These are phyloP conservation scores for Propithecus perrieri DNA, from an alignment of 2,797 vertebrate genomes.

Conservation along the genomic window DNA sequence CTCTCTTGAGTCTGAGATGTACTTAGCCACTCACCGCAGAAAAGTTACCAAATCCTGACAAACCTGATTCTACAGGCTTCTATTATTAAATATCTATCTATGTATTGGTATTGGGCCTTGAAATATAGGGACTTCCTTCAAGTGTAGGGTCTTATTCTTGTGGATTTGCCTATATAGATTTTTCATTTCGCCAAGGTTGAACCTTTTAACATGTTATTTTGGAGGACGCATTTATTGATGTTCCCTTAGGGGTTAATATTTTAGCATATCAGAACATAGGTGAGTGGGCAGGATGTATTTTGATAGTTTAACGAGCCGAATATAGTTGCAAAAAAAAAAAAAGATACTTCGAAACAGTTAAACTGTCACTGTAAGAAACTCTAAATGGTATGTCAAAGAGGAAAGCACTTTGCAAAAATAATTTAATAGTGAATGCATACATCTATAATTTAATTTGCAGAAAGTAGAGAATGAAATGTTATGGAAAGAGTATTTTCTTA, in stretches of 20 bases:
- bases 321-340: not conserved
- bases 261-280: not conserved
- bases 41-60: not conserved
- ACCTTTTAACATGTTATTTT: not conserved
- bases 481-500: not conserved
- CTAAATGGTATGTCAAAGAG: not conserved
- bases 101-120: not conserved
- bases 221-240: not conserved
- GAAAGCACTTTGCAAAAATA: slow-evolving; percentile 3
- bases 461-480: not conserved
- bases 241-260: not conserved
- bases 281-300: not conserved
- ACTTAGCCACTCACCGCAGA: not conserved
- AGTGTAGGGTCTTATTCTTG: not conserved
- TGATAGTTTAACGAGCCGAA: not conserved
- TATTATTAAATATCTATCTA: not conserved
- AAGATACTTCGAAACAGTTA: not conserved
- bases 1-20: not conserved
- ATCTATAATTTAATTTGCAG: slow-evolving; percentile 30
- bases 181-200: not conserved
- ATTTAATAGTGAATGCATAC: not conserved
- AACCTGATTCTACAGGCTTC: not conserved
- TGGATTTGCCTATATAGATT: not conserved
- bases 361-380: slow-evolving; percentile 28
- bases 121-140: not conserved